A percentile compares a stretch with the other conserved stretches of the same genome.
Evolutionary conservation across 2,888 invertebrate species (phyloP).

Genomic region (Pecten maximus): DNA sequence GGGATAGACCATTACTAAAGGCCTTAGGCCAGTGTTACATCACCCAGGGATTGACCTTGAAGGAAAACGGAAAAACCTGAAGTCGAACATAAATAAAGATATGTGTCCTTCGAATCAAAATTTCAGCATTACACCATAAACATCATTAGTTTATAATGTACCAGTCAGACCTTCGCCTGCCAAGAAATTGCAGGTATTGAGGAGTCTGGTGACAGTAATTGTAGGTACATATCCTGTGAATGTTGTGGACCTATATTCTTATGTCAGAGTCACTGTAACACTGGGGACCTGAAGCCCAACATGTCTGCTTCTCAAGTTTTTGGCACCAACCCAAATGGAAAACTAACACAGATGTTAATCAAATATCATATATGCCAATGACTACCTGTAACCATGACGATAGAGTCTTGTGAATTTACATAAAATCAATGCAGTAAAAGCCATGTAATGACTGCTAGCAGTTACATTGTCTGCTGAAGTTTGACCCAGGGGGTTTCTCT

Average conservation of each 20-base stretch:
- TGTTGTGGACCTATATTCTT: neutral
- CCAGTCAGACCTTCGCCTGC: neutral
- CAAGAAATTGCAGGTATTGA: neutral
- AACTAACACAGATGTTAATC: slow-evolving; percentile 26
- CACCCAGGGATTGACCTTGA: no score
- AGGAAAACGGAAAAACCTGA: no score
- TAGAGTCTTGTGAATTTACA: neutral
- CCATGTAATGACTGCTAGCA: slow-evolving; percentile 17
- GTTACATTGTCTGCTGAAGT: neutral
- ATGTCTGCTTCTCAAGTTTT: slow-evolving; percentile 6
- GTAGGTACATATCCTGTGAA: neutral
- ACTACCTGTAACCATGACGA: slow-evolving; percentile 26
- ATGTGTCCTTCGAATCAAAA: no score
- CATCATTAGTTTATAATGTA: no score
- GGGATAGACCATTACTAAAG: no score
- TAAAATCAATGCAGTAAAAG: slow-evolving; percentile 25
- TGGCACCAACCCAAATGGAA: neutral
- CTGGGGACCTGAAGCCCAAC: neutral
- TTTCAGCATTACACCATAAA: no score
- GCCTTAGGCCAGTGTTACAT: no score
- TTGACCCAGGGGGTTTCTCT: slow-evolving; percentile 1
- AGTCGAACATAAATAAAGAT: no score
- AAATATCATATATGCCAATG: slow-evolving; percentile 28
- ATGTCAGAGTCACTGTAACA: neutral
- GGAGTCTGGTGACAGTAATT: neutral